Evolutionary conservation across 2,888 invertebrate genomes (phyloP), one percentile per base, ranked within the genome.

Genomic region (Luperina testacea): DNA sequence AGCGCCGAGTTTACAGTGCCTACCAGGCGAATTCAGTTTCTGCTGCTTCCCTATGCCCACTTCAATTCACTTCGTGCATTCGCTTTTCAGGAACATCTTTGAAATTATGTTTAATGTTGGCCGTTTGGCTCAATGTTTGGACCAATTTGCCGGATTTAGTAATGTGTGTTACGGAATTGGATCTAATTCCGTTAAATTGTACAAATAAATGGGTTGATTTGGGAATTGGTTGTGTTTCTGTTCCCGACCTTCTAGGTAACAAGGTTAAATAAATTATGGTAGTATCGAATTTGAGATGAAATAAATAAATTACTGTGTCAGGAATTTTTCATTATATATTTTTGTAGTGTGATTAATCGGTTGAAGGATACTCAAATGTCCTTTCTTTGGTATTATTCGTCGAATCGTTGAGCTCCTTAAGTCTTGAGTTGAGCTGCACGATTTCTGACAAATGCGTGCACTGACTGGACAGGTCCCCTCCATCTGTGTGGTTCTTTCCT

Each of bases 1-100:
- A 86, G 80, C 81, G 80, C 83, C 83, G 82, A 90, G 90, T 89
- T 90, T 84, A 81, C 89, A 88, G 86, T 84, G 82, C 84, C 85
- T 83, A 84, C 79, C 88, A 90, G 82, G 85, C 88, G 93, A 93
- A 94, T 93, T 92, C 90, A 91, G 90, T 92, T 94, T 91, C 87
- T 86, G 85, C 84, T 85, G 77, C 75, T 86, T 86, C 88, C 87
- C 87, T 87, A 89, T 87, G 77, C 89, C 85, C 85, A 84, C 88
- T 90, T 86, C 90, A 92, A 90, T 92, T 90, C 90, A 83, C 69
- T 78, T 38, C 73, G 89, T 87, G 87, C 80, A 83, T 88, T 90
- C 75, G 74, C 72, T 72, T 86, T 81, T 88, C 72, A 86, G 81
- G 71, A 81, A 48, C 42, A 64, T 82, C 85, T 88, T 88, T 81